Percentiles rank a stretch among this genome's conserved stretches.
Conservation (phyloP, 2,888 invertebrate genomes). For the Drosophila nigricruria region DNA sequence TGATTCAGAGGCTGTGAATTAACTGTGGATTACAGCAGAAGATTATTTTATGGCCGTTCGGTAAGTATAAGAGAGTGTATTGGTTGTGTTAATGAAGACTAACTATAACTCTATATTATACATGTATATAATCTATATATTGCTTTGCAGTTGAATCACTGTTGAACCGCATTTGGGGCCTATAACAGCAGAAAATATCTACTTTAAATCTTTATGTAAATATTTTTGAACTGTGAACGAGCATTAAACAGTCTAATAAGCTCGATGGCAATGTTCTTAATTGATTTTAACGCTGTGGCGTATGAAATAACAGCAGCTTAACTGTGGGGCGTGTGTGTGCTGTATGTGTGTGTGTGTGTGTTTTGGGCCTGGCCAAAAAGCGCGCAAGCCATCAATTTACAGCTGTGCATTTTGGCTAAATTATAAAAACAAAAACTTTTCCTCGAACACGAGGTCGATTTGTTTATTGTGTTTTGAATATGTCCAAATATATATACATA, state of each 20-base stretch:
- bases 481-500: slow-evolving; percentile 15
- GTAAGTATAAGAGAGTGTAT: not conserved
- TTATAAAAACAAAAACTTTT: slow-evolving; percentile 43
- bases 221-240: not conserved
- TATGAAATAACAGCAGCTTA: slow-evolving; percentile 30
- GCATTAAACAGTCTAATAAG: not conserved
- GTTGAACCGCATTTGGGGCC: too few relatives aligned
- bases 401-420: slow-evolving; percentile 41
- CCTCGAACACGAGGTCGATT: slow-evolving; percentile 45
- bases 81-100: too few relatives aligned
- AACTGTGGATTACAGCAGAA: slow-evolving; percentile 49
- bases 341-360: not conserved
- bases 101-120: too few relatives aligned
- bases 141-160: too few relatives aligned
- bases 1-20: slow-evolving; percentile 48
- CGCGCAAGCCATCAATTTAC: slow-evolving; percentile 26
- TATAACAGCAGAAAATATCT: too few relatives aligned
- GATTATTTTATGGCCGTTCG: not conserved
- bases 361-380: slow-evolving; percentile 19
- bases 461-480: slow-evolving; percentile 29
- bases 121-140: too few relatives aligned
- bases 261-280: not conserved
- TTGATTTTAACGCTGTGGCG: not conserved
- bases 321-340: slow-evolving; percentile 9
- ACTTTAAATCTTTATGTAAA: too few relatives aligned